Evolutionary conservation across 1,140 invertebrate species (phyloP).

Genomic region (Trypoxylus dichotomus): DNA sequence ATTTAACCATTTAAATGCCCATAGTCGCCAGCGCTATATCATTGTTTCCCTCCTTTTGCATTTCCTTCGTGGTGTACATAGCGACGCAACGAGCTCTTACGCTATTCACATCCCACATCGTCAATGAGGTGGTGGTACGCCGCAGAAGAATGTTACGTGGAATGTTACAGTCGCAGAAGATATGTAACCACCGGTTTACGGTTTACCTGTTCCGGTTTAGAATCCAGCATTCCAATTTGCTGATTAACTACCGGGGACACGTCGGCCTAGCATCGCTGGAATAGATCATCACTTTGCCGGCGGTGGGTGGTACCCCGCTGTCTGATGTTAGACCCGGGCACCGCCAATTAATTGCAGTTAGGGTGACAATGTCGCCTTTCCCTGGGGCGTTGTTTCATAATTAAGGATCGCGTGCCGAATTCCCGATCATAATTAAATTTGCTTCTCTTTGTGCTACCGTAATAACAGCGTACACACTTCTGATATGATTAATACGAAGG

Average conservation of each 20-base stretch:
- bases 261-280: background rate
- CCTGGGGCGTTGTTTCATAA: background rate
- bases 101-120: background rate
- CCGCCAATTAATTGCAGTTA: conserved; percentile 2
- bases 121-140: background rate
- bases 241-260: background rate
- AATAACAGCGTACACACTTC: background rate
- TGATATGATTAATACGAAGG: background rate
- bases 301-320: background rate
- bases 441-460: background rate
- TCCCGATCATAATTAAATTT: background rate
- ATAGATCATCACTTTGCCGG: background rate
- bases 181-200: background rate
- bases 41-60: no score
- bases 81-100: background rate
- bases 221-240: background rate
- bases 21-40: no score
- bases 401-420: background rate
- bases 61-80: no score
- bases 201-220: background rate
- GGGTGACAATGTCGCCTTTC: background rate
- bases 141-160: background rate
- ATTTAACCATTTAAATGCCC: no score
- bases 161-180: background rate
- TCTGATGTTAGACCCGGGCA: background rate